phyloP scores from a whole-genome alignment of 2,113 vertebrate species.

The Geothlypis trichas region DNA sequence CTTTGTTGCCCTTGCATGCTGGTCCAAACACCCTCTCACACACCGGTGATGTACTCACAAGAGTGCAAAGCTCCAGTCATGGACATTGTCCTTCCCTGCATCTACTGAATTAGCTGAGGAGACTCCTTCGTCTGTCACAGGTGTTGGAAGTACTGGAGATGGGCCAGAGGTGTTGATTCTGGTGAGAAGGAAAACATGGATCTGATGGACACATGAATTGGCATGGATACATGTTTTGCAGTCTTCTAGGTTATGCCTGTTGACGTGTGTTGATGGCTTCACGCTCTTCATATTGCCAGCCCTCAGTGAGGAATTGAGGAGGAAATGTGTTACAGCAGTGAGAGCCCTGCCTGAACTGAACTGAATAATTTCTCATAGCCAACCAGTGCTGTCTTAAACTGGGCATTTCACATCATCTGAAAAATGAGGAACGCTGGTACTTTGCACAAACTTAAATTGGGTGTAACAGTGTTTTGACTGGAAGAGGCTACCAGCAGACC shows the following conservation, averaged over 20 bases:
- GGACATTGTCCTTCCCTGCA: background rate
- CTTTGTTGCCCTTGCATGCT: accelerated
- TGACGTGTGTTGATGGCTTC: accelerated
- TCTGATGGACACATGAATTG: background rate
- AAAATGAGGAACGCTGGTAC: background rate
- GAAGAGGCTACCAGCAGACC: background rate
- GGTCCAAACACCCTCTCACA: accelerated
- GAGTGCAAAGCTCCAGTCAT: background rate
- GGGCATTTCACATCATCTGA: background rate
- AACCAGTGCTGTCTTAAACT: background rate
- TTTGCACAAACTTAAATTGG: background rate
- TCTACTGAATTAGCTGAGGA: background rate
- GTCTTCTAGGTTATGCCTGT: background rate
- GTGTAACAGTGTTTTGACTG: background rate
- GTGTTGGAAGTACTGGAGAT: background rate
- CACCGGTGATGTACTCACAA: background rate
- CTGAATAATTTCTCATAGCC: background rate
- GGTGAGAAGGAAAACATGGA: background rate
- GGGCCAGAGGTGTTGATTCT: background rate
- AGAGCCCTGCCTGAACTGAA: background rate
- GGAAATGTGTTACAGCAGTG: background rate
- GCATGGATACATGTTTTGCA: background rate
- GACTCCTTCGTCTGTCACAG: no score
- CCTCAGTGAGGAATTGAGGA: background rate
- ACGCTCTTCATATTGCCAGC: accelerated